Evolutionary conservation across 2,888 invertebrate genomes (phyloP).

Genomic region (Hirtodrosophila histrioides): DNA sequence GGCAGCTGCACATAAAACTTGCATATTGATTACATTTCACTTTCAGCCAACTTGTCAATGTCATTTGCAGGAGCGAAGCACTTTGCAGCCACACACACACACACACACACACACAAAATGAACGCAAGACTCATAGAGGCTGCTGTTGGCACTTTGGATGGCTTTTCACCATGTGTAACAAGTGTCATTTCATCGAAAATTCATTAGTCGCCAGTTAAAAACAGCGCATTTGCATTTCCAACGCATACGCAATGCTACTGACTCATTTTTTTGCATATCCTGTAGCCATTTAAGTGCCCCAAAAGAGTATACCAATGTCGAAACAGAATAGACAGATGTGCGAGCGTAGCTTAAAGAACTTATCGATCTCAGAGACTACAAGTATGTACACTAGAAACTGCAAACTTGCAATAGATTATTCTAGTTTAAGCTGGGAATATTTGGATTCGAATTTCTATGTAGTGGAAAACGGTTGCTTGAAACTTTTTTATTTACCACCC

Average conservation of each 20-base stretch:
- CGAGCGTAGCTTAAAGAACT: too few species aligned
- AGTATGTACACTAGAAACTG: too few species aligned
- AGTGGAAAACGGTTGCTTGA: too few species aligned
- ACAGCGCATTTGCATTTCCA: constrained; percentile 14
- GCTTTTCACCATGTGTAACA: constrained; percentile 25
- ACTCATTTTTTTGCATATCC: neutral
- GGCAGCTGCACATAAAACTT: constrained; percentile 33
- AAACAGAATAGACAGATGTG: too few species aligned
- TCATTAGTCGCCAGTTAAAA: constrained; percentile 45
- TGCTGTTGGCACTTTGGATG: constrained; percentile 15
- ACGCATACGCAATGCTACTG: neutral
- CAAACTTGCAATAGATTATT: too few species aligned
- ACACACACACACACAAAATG: too few species aligned
- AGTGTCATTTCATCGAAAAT: constrained; percentile 49
- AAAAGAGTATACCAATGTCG: neutral
- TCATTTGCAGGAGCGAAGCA: constrained; percentile 36
- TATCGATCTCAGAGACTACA: too few species aligned
- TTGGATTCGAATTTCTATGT: too few species aligned
- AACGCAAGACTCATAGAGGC: neutral
- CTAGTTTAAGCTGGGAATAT: too few species aligned
- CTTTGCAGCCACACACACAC: constrained; percentile 15
- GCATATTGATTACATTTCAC: constrained; percentile 69
- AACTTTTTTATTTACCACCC: too few species aligned
- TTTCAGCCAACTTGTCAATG: constrained; percentile 64
- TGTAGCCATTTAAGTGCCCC: neutral